Percentiles rank a stretch among this genome's conserved stretches.
Conservation (phyloP, 2,888 invertebrate genomes). For the Campoplex capitator region DNA sequence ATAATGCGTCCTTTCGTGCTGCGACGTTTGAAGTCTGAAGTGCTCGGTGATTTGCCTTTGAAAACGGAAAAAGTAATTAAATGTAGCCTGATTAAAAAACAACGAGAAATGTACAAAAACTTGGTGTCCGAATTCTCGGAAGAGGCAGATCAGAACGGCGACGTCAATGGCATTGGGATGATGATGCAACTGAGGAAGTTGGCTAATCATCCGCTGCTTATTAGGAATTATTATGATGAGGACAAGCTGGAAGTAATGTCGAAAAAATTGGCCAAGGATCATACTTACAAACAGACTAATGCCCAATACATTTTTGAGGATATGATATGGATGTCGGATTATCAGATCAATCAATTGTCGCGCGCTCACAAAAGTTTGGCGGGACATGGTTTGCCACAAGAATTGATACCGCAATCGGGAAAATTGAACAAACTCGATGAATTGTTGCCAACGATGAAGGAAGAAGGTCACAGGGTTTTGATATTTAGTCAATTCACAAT, state of each 20-base stretch:
- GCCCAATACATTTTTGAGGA: conserved; percentile 94
- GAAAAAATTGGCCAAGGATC: conserved; percentile 88
- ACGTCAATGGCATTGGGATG: conserved; percentile 85
- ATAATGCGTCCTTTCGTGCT: conserved; percentile 98
- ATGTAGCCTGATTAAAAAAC: conserved; percentile 90
- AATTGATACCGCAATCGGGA: conserved; percentile 92
- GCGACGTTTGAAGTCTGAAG: conserved; percentile 94
- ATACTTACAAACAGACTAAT: conserved; percentile 91
- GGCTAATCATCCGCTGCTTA: conserved; percentile 96
- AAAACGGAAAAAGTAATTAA: conserved; percentile 91
- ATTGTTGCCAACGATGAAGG: conserved; percentile 90
- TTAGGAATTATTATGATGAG: conserved; percentile 91
- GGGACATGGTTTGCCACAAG: conserved; percentile 88
- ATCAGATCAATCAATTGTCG: conserved; percentile 94
- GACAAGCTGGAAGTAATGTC: conserved; percentile 88
- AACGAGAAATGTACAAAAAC: conserved; percentile 91
- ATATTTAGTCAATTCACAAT: conserved; percentile 99
- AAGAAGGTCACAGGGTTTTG: conserved; percentile 92
- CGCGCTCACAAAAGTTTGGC: conserved; percentile 88
- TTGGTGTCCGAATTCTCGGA: conserved; percentile 86
- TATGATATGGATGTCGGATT: conserved; percentile 94
- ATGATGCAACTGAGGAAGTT: conserved; percentile 97
- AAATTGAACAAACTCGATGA: conserved; percentile 93
- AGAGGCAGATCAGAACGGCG: conserved; percentile 77
- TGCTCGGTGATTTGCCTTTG: conserved; percentile 93